Base-by-base conservation (phyloP, 1,140 invertebrate genomes). In the Vanessa tameamea region DNA sequence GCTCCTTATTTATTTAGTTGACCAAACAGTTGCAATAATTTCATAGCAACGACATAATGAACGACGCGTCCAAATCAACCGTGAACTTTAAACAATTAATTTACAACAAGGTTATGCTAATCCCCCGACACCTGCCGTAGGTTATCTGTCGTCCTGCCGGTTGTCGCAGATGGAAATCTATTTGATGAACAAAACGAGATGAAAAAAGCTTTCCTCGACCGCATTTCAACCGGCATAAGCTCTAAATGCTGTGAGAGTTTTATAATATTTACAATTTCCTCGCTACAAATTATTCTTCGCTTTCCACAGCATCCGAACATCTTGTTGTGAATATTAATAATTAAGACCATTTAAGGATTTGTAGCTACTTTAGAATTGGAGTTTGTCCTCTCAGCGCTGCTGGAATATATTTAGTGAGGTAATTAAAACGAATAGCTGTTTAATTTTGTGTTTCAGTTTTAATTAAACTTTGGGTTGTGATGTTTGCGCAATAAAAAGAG, bases 251-350 rank as follows among this genome's bases (percentile, higher is more conserved):
- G 6, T 1, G 11, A 47, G 55, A 53, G 67, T 69, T 69, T 69
- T 69, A 59, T 61, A 20, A 61, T 69, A 69, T 69, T 69, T 69
- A 69, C 47, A n/a, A 61, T 69, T 63, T 63, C 68, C 48, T 48
- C 15, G 8, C 11, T 12, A 16, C 43, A 13, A 20, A 63, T 51
- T 67, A 43, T 47, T 57, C 53, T 14, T 23, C 16, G 20, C 20
- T 57, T 23, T 23, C 53, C 53, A 6, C 53, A 11, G 53, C 53
- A 57, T 59, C 16, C 16, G 12, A 67, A 47, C 53, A 57, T 69
- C 55, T 69, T 69, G 67, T 69, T 69, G 55, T 61, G 55, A 61
- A 69, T 69, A 50, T 63, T n/a, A n/a, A n/a, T n/a, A n/a, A n/a
- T n/a, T 69, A 63, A 69, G 13, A 23, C 11, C 57, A 55, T 61